Evolutionary conservation across 1,140 invertebrate genomes (phyloP).

Genomic region (Dreissena rostriformis): DNA sequence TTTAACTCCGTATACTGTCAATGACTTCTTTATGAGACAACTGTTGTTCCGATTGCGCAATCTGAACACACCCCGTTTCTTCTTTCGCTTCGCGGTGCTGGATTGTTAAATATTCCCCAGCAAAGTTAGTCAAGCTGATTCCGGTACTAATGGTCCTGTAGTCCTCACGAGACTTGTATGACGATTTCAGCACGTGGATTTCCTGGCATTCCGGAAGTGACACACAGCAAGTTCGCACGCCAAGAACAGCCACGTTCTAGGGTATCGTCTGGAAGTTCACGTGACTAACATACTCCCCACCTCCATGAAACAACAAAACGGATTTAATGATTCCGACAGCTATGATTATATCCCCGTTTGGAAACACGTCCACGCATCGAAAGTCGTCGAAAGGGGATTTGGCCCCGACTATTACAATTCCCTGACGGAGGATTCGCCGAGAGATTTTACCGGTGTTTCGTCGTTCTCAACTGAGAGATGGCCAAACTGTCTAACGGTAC

Average conservation of each 20-base stretch:
- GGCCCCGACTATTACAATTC: constrained; percentile 35
- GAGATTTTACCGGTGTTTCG: not conserved
- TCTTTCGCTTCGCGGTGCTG: constrained; percentile 40
- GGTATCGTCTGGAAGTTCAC: constrained; percentile 24
- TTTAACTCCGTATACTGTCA: no score
- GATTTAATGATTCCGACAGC: constrained; percentile 41
- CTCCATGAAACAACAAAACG: constrained; percentile 32
- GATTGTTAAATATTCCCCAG: constrained; percentile 37
- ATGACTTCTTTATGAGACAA: constrained; percentile 28
- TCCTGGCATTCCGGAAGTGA: constrained; percentile 26
- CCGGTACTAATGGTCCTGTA: constrained; percentile 29
- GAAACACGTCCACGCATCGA: constrained; percentile 36
- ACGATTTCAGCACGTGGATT: constrained; percentile 39
- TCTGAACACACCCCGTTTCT: constrained; percentile 41
- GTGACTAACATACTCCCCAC: constrained; percentile 42
- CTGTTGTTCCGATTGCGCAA: constrained; percentile 35
- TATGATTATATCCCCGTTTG: constrained; percentile 46
- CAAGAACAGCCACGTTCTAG: constrained; percentile 44
- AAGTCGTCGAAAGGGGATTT: constrained; percentile 36
- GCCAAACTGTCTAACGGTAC: constrained; percentile 42
- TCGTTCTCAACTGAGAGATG: constrained; percentile 46
- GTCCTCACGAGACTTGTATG: constrained; percentile 7
- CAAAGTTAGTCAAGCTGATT: constrained; percentile 41
- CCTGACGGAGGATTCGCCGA: not conserved
- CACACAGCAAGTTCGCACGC: constrained; percentile 28